Percentiles rank a stretch among this genome's conserved stretches.
phyloP scores from a whole-genome alignment of 2,797 vertebrate species.

The Spheniscus humboldti region DNA sequence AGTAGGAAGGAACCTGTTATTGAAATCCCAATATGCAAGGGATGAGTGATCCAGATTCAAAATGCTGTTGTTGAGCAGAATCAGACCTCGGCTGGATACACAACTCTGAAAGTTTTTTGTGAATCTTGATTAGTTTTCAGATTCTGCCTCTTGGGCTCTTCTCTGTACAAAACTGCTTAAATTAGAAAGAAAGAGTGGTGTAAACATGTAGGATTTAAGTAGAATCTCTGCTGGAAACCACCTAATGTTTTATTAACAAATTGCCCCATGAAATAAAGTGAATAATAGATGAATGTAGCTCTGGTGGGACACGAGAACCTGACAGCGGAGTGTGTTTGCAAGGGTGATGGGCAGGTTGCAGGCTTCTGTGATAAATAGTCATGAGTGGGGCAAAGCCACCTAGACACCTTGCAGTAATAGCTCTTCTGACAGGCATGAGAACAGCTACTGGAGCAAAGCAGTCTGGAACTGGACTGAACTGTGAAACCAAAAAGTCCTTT shows the following conservation, averaged over 20 bases:
- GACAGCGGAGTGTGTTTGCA: not conserved
- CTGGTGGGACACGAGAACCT: not conserved
- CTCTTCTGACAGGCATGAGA: not conserved
- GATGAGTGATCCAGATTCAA: not conserved
- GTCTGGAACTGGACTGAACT: not conserved
- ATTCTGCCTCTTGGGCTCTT: not conserved
- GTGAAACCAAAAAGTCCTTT: not conserved
- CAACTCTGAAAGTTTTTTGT: not conserved
- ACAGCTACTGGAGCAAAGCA: not conserved
- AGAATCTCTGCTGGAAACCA: not conserved
- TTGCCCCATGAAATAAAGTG: not conserved
- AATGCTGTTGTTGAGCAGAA: not conserved
- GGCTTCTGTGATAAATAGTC: not conserved
- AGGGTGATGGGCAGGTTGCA: not conserved
- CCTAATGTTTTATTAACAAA: conserved; percentile 24
- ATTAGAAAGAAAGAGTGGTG: not conserved
- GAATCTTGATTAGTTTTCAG: not conserved
- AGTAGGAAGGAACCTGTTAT: not conserved
- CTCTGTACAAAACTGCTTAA: not conserved
- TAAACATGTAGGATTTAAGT: not conserved
- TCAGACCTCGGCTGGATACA: not conserved
- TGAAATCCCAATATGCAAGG: not conserved
- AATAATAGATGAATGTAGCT: not conserved
- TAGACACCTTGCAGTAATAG: not conserved
- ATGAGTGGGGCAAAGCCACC: not conserved